Percentiles rank a stretch among this genome's conserved stretches.
Conservation (phyloP, 2,888 invertebrate species). For the Trichopoda pennipes region DNA sequence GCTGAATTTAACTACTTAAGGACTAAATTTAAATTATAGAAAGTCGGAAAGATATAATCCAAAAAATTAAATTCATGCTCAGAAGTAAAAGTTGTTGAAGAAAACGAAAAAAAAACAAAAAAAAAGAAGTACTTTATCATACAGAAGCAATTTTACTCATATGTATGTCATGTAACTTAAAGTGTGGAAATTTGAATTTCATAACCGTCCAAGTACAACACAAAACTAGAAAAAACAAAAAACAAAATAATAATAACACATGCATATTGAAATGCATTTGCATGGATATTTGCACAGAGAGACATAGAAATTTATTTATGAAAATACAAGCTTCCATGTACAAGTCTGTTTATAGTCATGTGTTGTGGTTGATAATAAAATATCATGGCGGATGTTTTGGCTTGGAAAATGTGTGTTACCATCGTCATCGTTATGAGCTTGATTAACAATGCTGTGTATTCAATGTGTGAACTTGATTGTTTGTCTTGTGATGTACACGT, state of each 20-base stretch:
- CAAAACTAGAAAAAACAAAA: neutral
- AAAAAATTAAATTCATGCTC: neutral
- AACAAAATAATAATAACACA: slow-evolving; percentile 4
- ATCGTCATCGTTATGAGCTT: slow-evolving; percentile 25
- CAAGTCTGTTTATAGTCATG: neutral
- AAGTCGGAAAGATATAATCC: neutral
- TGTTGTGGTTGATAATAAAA: slow-evolving; percentile 42
- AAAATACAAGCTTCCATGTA: neutral
- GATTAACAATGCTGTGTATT: slow-evolving; percentile 42
- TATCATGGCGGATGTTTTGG: slow-evolving; percentile 58
- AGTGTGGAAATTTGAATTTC: slow-evolving; percentile 64
- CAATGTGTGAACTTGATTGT: slow-evolving; percentile 63
- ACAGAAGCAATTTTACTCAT: slow-evolving; percentile 50
- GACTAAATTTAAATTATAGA: neutral
- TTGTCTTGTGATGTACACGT: slow-evolving; percentile 60
- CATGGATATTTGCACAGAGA: slow-evolving; percentile 11
- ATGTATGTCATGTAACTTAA: slow-evolving; percentile 61
- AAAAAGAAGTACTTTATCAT: slow-evolving; percentile 34
- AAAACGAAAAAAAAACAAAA: slow-evolving; percentile 17
- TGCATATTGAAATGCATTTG: slow-evolving; percentile 21
- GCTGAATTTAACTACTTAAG: neutral
- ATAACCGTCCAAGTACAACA: slow-evolving; percentile 42
- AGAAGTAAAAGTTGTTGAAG: slow-evolving; percentile 3
- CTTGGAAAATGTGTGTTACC: slow-evolving; percentile 62
- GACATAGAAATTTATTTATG: neutral